Percentiles rank a stretch among this genome's conserved stretches.
These are phyloP conservation scores for Temnothorax nylanderi DNA, from an alignment of 1,140 invertebrate species.

Conservation along the genomic window DNA sequence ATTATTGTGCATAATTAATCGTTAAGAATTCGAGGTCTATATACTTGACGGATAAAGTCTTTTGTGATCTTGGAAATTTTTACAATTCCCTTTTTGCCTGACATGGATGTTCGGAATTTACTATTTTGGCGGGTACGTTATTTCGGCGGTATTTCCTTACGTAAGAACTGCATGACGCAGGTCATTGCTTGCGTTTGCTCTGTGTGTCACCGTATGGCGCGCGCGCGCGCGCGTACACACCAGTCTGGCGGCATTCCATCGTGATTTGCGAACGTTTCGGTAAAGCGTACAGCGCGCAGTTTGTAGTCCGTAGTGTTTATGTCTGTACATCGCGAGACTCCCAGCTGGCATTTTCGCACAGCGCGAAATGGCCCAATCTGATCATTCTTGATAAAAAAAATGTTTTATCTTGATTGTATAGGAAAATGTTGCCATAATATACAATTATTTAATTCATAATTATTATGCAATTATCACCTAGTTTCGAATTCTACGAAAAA, in stretches of 20 bases:
- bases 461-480: background rate
- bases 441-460: background rate
- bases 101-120: background rate
- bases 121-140: slow-evolving; percentile 8
- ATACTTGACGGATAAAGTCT: background rate
- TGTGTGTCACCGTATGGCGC: slow-evolving; percentile 81
- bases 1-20: background rate
- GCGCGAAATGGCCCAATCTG: slow-evolving; percentile 9
- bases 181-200: slow-evolving; percentile 79
- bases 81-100: no score
- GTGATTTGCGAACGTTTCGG: slow-evolving; percentile 84
- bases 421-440: background rate
- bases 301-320: slow-evolving; percentile 68
- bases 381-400: background rate
- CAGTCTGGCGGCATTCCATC: slow-evolving; percentile 83
- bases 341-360: slow-evolving; percentile 18
- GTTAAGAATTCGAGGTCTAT: background rate
- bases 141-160: slow-evolving; percentile 77
- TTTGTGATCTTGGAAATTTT: background rate
- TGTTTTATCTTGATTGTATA: background rate
- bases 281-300: slow-evolving; percentile 74
- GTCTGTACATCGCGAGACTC: slow-evolving; percentile 52
- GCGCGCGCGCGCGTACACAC: slow-evolving; percentile 70
- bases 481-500: background rate
- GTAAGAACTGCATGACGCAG: slow-evolving; percentile 77